These are phyloP conservation scores for Nowickia ferox DNA, from an alignment of 2,888 invertebrate genomes.

Conservation along the genomic window DNA sequence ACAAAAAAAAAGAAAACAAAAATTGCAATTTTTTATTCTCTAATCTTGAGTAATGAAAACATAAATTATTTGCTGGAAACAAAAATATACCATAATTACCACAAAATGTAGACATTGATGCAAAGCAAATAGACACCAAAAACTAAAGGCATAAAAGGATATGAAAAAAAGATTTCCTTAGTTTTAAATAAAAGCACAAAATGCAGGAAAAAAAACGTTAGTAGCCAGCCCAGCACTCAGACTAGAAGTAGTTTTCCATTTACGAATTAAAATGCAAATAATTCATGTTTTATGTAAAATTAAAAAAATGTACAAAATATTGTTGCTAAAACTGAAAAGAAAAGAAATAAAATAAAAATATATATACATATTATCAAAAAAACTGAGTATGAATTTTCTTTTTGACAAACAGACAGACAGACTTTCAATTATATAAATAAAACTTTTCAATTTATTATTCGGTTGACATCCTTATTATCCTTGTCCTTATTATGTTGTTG, in stretches of 20 bases:
- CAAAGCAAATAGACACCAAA: constrained; percentile 55
- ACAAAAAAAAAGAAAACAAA: constrained; percentile 2
- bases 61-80: constrained; percentile 70
- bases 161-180: constrained; percentile 56
- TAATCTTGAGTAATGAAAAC: constrained; percentile 72
- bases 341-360: constrained; percentile 42
- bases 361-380: constrained; percentile 17
- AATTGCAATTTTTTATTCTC: constrained; percentile 65
- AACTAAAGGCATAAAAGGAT: constrained; percentile 44
- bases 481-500: neutral
- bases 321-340: constrained; percentile 30
- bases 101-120: constrained; percentile 70
- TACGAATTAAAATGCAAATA: constrained; percentile 77
- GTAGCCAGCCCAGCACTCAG: constrained; percentile 58
- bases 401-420: constrained; percentile 45
- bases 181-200: constrained; percentile 20
- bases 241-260: constrained; percentile 70
- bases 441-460: constrained; percentile 72
- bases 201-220: constrained; percentile 28
- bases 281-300: constrained; percentile 74
- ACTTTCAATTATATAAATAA: constrained; percentile 42
- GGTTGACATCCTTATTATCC: constrained; percentile 22
- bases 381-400: constrained; percentile 23
- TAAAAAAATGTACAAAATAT: constrained; percentile 53
- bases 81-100: constrained; percentile 72